These are phyloP conservation scores for Corticium candelabrum DNA, from an alignment of 37 sponge, comb jelly and placozoan species.

Conservation along the genomic window DNA sequence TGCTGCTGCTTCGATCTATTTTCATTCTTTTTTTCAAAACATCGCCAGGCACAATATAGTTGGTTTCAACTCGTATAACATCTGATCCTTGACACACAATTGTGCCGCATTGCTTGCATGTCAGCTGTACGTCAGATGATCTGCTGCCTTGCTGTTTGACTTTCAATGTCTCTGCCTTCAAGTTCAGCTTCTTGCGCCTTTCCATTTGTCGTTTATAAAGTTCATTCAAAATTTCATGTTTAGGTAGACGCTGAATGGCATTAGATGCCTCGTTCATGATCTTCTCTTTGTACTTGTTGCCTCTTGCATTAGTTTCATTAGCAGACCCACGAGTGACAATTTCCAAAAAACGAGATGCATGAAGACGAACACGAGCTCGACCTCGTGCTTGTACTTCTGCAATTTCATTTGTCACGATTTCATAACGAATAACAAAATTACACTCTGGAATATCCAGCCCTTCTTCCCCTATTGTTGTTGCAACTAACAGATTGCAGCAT, in stretches of 20 bases:
- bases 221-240: not conserved
- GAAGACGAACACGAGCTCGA: conserved; percentile 48
- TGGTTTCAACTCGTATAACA: not conserved
- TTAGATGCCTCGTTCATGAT: not conserved
- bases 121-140: not conserved
- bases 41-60: not conserved
- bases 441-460: conserved; percentile 63
- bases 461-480: conserved; percentile 63
- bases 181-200: not conserved
- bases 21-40: not conserved
- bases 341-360: conserved; percentile 17
- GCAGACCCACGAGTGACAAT: not conserved
- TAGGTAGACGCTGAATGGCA: not conserved
- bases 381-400: conserved; percentile 57
- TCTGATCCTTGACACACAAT: not conserved
- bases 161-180: too few species aligned
- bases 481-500: conserved; percentile 37
- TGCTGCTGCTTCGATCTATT: too few species aligned
- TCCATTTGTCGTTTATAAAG: not conserved
- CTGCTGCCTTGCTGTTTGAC: not conserved
- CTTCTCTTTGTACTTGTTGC: not conserved
- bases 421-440: conserved; percentile 55
- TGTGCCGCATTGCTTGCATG: not conserved
- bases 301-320: not conserved
- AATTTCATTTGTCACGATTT: conserved; percentile 44